These are phyloP conservation scores for Resseliella maxima DNA, from an alignment of 2,888 invertebrate genomes.

Conservation along the genomic window DNA sequence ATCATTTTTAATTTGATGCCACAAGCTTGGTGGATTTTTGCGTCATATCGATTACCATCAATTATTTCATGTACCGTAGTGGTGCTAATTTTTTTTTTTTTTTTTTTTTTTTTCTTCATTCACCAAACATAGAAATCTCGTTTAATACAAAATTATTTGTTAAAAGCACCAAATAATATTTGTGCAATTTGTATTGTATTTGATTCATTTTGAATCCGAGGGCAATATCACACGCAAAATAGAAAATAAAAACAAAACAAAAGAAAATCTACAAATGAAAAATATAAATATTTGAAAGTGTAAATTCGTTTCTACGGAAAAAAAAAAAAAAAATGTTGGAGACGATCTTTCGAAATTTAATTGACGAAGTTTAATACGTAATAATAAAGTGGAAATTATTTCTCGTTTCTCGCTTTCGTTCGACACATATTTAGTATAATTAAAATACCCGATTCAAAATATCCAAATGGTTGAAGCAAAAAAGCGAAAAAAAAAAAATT, in stretches of 20 bases:
- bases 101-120: background rate
- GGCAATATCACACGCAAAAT: too few relatives aligned
- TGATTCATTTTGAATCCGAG: background rate
- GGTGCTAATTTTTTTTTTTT: background rate
- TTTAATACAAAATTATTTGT: too few relatives aligned
- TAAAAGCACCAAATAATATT: too few relatives aligned
- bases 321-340: background rate
- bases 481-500: too few relatives aligned
- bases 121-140: background rate
- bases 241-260: too few relatives aligned
- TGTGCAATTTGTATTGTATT: background rate
- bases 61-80: background rate
- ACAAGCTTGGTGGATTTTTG: background rate
- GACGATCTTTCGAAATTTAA: constrained; percentile 23
- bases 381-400: background rate
- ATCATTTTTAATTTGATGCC: too few relatives aligned
- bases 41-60: background rate
- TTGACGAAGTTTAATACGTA: background rate
- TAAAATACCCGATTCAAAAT: background rate
- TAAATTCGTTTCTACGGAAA: background rate
- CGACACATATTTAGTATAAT: background rate
- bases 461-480: background rate
- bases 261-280: background rate
- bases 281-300: background rate
- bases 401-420: background rate